Conservation (phyloP, 1,140 invertebrate species). For the Cyclargus thomasi region DNA sequence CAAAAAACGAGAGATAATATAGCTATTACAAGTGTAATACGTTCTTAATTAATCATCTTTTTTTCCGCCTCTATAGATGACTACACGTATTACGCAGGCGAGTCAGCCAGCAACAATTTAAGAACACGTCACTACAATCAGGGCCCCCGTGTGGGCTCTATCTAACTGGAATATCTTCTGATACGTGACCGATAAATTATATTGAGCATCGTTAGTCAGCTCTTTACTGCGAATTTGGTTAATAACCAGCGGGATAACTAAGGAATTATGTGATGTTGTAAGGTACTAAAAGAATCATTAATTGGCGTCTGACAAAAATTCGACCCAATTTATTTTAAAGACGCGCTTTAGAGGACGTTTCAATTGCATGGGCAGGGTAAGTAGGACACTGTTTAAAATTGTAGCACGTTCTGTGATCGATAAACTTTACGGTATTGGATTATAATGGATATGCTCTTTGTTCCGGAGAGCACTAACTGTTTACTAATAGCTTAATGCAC, state of each 20-base stretch:
- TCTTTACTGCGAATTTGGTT: not conserved
- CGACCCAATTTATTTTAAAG: not conserved
- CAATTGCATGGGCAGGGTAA: not conserved
- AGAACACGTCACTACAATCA: slow-evolving; percentile 9
- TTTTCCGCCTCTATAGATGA: slow-evolving; percentile 1
- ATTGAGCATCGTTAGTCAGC: not conserved
- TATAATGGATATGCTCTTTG: slow-evolving; percentile 20
- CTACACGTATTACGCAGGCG: not conserved
- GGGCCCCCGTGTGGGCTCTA: slow-evolving; percentile 8
- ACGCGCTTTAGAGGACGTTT: not conserved
- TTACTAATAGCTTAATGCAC: slow-evolving; percentile 65
- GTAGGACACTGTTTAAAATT: slow-evolving; percentile 7
- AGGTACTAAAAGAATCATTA: not conserved
- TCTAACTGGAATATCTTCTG: not conserved
- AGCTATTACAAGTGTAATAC: slow-evolving; percentile 3
- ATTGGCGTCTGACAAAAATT: not conserved
- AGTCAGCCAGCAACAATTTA: not conserved
- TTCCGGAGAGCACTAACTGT: slow-evolving; percentile 40
- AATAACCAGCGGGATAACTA: not conserved
- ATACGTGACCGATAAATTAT: slow-evolving; percentile 7
- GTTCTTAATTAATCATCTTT: not conserved
- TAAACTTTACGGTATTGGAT: not conserved
- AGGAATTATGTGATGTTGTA: not conserved
- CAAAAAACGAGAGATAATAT: not conserved
- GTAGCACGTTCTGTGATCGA: slow-evolving; percentile 1